A percentile compares a stretch with the other conserved stretches of the same genome.
These are phyloP conservation scores for Volucella inanis DNA, from an alignment of 2,888 invertebrate species.

Conservation along the genomic window DNA sequence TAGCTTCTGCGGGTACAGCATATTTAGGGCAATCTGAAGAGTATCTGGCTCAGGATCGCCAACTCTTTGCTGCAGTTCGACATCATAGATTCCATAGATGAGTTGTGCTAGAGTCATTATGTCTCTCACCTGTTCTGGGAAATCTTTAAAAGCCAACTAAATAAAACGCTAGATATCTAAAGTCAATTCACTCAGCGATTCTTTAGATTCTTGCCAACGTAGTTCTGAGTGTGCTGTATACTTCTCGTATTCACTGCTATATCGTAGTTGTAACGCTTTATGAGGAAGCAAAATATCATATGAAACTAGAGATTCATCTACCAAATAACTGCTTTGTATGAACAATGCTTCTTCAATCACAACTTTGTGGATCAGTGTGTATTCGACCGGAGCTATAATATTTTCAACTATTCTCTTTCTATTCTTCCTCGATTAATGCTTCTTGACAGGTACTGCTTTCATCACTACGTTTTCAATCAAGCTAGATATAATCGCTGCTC, in stretches of 20 bases:
- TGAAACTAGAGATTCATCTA: too few relatives aligned
- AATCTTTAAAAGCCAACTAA: constrained; percentile 22
- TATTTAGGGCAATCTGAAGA: constrained; percentile 5
- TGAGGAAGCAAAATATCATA: not conserved
- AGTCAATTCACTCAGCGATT: constrained; percentile 12
- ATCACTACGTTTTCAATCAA: too few relatives aligned
- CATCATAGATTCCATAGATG: constrained; percentile 1
- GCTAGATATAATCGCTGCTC: too few relatives aligned
- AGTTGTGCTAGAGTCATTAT: constrained; percentile 16
- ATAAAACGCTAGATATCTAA: too few relatives aligned
- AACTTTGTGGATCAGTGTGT: too few relatives aligned
- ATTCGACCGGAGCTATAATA: too few relatives aligned
- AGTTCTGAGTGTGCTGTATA: constrained; percentile 9
- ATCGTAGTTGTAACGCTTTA: not conserved
- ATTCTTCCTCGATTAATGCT: too few relatives aligned
- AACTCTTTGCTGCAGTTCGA: constrained; percentile 4
- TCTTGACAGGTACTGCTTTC: too few relatives aligned
- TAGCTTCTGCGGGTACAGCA: not conserved
- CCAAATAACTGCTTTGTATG: too few relatives aligned
- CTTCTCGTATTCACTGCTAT: constrained; percentile 15
- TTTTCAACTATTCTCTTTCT: too few relatives aligned
- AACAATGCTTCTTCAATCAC: too few relatives aligned
- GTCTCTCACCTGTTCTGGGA: constrained; percentile 1
- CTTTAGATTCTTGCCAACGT: constrained; percentile 14
- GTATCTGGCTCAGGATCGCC: constrained; percentile 1